Percentiles rank a stretch among this genome's conserved stretches.
Evolutionary conservation across 2,888 invertebrate species (phyloP).

Genomic region (Barypeithes pellucidus): DNA sequence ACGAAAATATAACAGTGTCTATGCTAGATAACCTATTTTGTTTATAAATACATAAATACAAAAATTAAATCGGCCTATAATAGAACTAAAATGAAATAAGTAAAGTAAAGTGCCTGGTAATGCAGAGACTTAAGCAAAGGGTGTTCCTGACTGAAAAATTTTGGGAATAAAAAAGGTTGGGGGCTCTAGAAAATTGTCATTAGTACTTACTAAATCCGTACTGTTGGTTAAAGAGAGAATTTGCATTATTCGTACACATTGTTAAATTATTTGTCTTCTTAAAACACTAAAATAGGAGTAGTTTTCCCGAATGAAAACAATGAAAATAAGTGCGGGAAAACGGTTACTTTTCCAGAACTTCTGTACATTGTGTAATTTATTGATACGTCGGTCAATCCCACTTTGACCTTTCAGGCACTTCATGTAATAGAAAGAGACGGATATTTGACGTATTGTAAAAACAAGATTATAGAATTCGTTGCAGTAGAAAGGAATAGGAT

Average conservation of each 20-base stretch:
- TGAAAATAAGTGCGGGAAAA: conserved; percentile 31
- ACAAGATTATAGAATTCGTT: no score
- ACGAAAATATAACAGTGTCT: not conserved
- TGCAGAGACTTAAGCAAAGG: no score
- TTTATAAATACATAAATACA: no score
- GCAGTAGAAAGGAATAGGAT: no score
- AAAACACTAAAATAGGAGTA: not conserved
- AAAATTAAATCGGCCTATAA: not conserved
- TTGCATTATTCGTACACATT: conserved; percentile 54
- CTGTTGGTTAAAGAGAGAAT: conserved; percentile 55
- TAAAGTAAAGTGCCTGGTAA: no score
- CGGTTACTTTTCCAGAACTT: conserved; percentile 25
- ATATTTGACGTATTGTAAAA: no score
- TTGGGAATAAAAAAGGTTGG: not conserved
- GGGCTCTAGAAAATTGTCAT: conserved; percentile 29
- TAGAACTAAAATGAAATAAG: no score
- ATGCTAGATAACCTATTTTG: not conserved
- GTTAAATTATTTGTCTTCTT: not conserved
- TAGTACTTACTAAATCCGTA: conserved; percentile 56
- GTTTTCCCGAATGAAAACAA: conserved; percentile 5
- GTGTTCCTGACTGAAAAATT: no score
- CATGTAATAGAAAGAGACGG: not conserved
- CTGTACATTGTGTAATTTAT: not conserved
- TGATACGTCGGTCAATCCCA: not conserved
- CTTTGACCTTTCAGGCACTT: not conserved